A percentile compares a stretch with the other conserved stretches of the same genome.
Evolutionary conservation across 2,113 vertebrate genomes (phyloP).

Genomic region (Antennarius striatus): DNA sequence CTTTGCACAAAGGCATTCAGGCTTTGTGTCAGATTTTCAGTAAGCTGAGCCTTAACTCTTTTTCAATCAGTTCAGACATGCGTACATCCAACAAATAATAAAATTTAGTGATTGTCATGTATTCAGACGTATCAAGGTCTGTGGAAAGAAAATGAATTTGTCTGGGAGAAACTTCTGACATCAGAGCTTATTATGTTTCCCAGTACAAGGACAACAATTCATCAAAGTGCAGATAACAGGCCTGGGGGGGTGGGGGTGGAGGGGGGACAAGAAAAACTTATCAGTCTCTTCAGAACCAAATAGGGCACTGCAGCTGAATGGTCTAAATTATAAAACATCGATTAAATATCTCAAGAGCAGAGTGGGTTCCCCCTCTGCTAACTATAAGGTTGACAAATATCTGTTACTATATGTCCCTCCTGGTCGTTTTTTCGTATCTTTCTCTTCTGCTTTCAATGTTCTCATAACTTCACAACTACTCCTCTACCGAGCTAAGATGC

Average conservation of each 20-base stretch:
- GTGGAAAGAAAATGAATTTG: constrained; percentile 28
- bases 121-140: constrained; percentile 26
- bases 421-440: neutral
- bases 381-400: constrained; percentile 39
- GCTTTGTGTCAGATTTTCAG: neutral
- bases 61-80: neutral
- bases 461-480: too few relatives aligned
- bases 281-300: too few relatives aligned
- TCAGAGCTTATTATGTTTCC: constrained; percentile 52
- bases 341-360: constrained; percentile 57
- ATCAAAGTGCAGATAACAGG: constrained; percentile 56
- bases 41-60: neutral
- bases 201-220: constrained; percentile 44
- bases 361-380: constrained; percentile 30
- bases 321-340: constrained; percentile 49
- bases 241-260: too few relatives aligned
- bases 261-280: constrained; percentile 6
- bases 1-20: neutral
- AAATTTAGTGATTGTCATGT: constrained; percentile 5
- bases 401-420: constrained; percentile 1
- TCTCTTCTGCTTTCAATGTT: neutral
- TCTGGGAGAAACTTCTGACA: constrained; percentile 14
- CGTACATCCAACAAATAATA: neutral
- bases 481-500: too few relatives aligned
- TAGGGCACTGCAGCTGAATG: constrained; percentile 38